Base-by-base conservation (phyloP, 1,140 invertebrate genomes). In the Plodia interpunctella region DNA sequence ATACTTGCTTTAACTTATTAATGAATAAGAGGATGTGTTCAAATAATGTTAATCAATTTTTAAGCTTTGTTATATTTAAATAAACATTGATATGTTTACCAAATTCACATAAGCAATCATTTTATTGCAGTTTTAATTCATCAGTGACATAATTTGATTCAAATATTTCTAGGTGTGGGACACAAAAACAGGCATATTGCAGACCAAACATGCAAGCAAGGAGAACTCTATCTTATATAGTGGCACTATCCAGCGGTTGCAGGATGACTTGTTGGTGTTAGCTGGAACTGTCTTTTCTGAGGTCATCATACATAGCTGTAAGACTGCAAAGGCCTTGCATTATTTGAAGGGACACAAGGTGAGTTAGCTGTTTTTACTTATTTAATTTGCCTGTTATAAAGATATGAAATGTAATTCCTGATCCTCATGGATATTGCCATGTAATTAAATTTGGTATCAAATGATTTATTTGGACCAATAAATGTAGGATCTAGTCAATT, bases 171-270 rank as follows among this genome's bases (percentile, higher is more conserved):
- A 88, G 85, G 67, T 72, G 55, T 88, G 83, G 82, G 55, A 81
- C 17, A 65, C 51, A 53, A 20, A 21, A 51, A 65, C 57, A 0
- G 21, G 63, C 65, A 55, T 17, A 9, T 21, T 74, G 11, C 28
- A 64, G 25, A 54, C 53, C 9, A 18, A 75, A 35, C 52, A 75
- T 38, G 21, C 59, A 0, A 78, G 74, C 55, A 74, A 61, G 58
- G 68, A 88, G 17, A 87, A 87, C 60, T 88, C 83, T 0, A 88
- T 88, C 21, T 61, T 88, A 6, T 88, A 88, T 64, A 83, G 86
- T 70, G 86, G 83, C 1, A 25, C 83, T n/a, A 64, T 88, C 0
- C 11, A 80, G 8, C 64, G 63, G 0, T 18, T 87, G 38, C 21
- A 57, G 28, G 71, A 80, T 60, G 76, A 72, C 50, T 63, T 87